Base-by-base conservation (phyloP, 2,113 vertebrate species). In the Sturnira hondurensis region DNA sequence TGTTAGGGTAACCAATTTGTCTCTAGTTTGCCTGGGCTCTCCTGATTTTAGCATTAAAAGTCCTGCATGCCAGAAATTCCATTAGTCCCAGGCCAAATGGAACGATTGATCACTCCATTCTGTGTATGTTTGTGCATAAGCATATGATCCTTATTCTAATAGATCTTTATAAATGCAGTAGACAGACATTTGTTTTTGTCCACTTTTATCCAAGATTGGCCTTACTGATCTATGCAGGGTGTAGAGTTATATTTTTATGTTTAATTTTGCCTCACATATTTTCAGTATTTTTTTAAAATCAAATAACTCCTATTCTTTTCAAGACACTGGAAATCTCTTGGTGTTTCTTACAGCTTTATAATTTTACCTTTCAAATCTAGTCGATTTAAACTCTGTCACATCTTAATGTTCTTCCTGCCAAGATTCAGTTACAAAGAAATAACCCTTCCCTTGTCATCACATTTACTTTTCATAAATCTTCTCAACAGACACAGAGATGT, bases 261-360 rank as follows among this genome's bases (percentile, higher is more conserved):
- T 81, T 94, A 89, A 81, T 89, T 67, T 90, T 68, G 77, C 47
- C 38, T 94, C 58, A 76, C 41, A 90, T 68, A 47, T 76, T 95
- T 80, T 80, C n/a, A 91, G 89, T 70, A 50, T 67, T 11, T 87
- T 87, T 76, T 4, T 91, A 47, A 84, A 12, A 80, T 84, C 24
- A 78, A 91, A 80, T 83, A 95, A 92, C 65, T 93, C 73, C 50
- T 74, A 15, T 78, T 90, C n/a, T 80, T 94, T 90, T 68, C 63
- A 94, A 73, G 41, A 84, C 36, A 28, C 15, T 43, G 45, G 63
- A 63, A 74, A 63, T 76, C 73, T 87, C 47, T 88, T 54, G 33
- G 50, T 70, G 50, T 91, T 94, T 91, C 56, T 94, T 81, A 88
- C 19, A 70, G 43, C 28, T 84, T 33, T 84, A 50, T 68, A 28